Evolutionary conservation across 2,797 vertebrate species (phyloP), one percentile per base, ranked within the genome.

Genomic region (Cuculus canorus): DNA sequence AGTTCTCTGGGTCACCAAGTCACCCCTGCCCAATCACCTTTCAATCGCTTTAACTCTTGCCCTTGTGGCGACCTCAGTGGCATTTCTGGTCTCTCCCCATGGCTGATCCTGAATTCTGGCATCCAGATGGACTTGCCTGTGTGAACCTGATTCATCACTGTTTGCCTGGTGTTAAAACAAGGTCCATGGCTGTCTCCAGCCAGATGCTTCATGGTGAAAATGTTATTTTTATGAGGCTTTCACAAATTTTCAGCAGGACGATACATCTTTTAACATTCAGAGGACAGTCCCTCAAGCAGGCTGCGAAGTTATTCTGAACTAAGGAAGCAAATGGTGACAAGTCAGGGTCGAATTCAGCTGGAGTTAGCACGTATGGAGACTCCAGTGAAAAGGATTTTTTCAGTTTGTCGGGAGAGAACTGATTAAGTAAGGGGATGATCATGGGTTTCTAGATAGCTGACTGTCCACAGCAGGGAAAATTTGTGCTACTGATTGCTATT

Each of bases 51-150:
- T 54, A 71, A 35, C 37, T 63, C 48, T 53, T 50, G 24, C 16
- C 63, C 7, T 59, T 39, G 18, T 3, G 1, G 11, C 53, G 48
- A 79, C 17, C 3, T 30, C 5, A 1, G 24, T 13, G 5, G 30
- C 11, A 7, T 48, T 84, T 87, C 70, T 89, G 53, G 16, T 59
- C 45, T 56, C 65, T 71, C 39, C 7, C 27, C 16, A 9, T 22
- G 16, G 27, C 43, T 52, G n/a, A 24, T 70, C 27, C 66, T 60
- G 43, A 60, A 50, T 77, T 59, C 57, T 63, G 65, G 5, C 52
- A 91, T 18, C 76, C 0, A 0, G 32, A 27, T 0, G 0, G 21
- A 12, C 18, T 61, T 6, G 2, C 22, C 39, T 35, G 4, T 11
- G 11, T 7, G 7, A 41, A 57, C 9, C 39, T 45, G 8, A 13